phyloP scores from a whole-genome alignment of 2,113 vertebrate species.

The Pycnonotus jocosus region DNA sequence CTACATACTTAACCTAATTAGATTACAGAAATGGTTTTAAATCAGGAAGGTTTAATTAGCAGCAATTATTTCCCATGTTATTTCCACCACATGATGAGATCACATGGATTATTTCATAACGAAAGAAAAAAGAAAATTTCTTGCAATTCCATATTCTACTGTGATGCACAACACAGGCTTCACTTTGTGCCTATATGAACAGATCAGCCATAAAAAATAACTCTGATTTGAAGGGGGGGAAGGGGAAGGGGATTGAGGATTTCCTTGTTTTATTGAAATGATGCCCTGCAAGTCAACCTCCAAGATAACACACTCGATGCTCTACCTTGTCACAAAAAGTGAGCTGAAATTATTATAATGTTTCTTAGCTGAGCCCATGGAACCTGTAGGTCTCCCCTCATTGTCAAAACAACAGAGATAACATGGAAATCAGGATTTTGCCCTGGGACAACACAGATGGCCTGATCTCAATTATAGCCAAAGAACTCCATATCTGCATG shows the following conservation, averaged over 20 bases:
- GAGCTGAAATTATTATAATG: neutral
- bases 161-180: neutral
- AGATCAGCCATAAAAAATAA: neutral
- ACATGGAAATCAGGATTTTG: neutral
- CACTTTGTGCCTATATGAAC: neutral
- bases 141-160: neutral
- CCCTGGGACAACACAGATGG: neutral
- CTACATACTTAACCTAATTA: neutral
- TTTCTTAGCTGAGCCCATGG: neutral
- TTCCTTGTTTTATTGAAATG: neutral
- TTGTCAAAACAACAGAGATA: neutral
- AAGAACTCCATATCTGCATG: neutral
- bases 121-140: neutral
- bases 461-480: neutral
- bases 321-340: neutral
- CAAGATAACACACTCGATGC: neutral
- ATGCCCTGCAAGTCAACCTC: neutral
- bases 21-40: conserved; percentile 19
- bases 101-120: neutral
- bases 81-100: neutral
- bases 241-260: neutral
- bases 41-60: neutral
- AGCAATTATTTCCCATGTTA: neutral
- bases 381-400: neutral
- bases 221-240: too few relatives aligned